These are phyloP conservation scores for Cerastoderma edule DNA, from an alignment of 2,888 invertebrate genomes.

Conservation along the genomic window DNA sequence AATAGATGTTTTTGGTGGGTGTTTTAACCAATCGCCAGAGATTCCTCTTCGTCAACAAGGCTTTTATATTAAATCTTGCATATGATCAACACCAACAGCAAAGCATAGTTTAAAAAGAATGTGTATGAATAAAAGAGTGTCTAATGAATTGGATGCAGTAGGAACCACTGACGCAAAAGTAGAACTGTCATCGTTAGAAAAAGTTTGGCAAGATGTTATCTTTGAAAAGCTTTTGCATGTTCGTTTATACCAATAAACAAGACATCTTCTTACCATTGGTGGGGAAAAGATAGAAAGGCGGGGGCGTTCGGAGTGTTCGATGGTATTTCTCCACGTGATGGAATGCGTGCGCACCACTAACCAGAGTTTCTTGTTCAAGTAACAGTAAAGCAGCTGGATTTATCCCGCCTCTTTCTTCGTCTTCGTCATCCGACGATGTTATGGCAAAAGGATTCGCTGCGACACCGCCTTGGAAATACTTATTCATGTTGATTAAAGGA, in stretches of 20 bases:
- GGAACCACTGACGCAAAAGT: neutral
- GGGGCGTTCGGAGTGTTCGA: neutral
- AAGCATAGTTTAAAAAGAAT: neutral
- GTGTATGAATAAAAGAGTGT: neutral
- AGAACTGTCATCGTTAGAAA: neutral
- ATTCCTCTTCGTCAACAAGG: too few relatives aligned
- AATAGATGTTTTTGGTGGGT: too few relatives aligned
- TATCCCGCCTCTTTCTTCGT: neutral
- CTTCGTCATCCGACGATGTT: slow-evolving; percentile 2
- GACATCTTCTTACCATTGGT: neutral
- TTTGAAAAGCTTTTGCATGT: too few relatives aligned
- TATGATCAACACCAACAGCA: too few relatives aligned
- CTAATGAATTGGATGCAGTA: neutral
- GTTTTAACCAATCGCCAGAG: too few relatives aligned
- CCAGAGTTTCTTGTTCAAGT: neutral
- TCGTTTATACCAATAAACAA: too few relatives aligned
- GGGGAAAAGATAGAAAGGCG: slow-evolving; percentile 7
- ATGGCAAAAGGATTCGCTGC: neutral
- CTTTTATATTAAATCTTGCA: too few relatives aligned
- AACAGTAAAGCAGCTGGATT: neutral
- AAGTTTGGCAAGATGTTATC: neutral
- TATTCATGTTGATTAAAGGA: neutral
- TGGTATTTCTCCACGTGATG: neutral
- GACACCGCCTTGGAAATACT: neutral
- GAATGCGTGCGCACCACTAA: neutral